Conservation (phyloP, 1,140 invertebrate genomes). For the Drosophila pachea region DNA sequence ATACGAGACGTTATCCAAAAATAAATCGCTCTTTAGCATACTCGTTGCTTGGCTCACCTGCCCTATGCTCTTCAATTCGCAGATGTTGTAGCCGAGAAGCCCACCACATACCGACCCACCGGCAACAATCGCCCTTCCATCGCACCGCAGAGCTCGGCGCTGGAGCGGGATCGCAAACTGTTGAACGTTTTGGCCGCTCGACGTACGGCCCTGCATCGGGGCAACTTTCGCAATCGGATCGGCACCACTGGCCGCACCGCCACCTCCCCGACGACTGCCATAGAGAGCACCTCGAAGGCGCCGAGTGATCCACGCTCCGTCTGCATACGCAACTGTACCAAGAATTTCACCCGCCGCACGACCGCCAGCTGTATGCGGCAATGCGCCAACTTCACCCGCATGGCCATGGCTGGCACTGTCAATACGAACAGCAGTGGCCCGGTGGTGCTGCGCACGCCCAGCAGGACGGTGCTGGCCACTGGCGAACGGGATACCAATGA, state of each 20-base stretch:
- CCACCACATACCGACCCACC: conserved; percentile 65
- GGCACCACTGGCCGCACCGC: conserved; percentile 68
- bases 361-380: conserved; percentile 77
- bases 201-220: conserved; percentile 78
- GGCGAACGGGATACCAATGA: conserved; percentile 73
- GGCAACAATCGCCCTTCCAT: conserved; percentile 51
- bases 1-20: conserved; percentile 34
- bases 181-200: conserved; percentile 81
- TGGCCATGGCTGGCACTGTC: conserved; percentile 54
- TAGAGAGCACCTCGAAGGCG: conserved; percentile 69
- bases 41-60: neutral
- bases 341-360: conserved; percentile 76
- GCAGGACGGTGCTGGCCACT: neutral
- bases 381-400: conserved; percentile 70
- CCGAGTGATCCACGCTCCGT: conserved; percentile 69
- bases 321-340: conserved; percentile 77
- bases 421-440: conserved; percentile 22
- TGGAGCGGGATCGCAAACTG: conserved; percentile 80
- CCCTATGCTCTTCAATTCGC: conserved; percentile 3
- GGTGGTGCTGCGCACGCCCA: conserved; percentile 38
- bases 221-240: conserved; percentile 78
- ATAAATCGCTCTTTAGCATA: conserved; percentile 3
- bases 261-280: conserved; percentile 44
- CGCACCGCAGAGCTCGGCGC: conserved; percentile 57
- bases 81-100: conserved; percentile 67